phyloP scores from a whole-genome alignment of 2,888 invertebrate genomes.

The Eupithecia abbreviata region DNA sequence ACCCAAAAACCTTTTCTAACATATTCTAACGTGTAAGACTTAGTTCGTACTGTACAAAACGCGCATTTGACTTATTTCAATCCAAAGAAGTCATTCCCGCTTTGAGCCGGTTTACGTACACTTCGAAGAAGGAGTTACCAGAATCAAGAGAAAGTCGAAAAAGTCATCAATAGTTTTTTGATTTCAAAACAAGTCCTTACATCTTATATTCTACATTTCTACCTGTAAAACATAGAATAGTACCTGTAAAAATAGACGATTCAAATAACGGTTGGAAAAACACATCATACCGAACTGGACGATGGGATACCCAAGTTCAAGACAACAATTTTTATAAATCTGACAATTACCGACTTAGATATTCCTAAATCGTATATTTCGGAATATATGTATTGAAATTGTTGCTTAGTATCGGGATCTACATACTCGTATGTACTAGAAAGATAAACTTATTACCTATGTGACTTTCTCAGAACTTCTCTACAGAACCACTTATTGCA shows the following conservation, averaged over 20 bases:
- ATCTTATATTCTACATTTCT: not conserved
- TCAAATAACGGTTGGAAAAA: not conserved
- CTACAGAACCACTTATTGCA: constrained; percentile 67
- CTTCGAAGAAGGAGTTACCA: constrained; percentile 77
- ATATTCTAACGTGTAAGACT: constrained; percentile 72
- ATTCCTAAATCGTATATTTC: not conserved
- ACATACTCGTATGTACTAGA: not conserved
- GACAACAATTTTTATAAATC: not conserved
- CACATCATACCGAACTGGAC: not conserved
- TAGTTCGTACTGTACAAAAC: constrained; percentile 81
- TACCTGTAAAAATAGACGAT: not conserved
- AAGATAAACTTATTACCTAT: not conserved
- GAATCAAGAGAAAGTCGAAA: constrained; percentile 39
- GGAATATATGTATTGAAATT: not conserved
- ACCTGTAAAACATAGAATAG: not conserved
- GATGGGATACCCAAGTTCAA: not conserved
- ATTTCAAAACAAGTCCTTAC: not conserved
- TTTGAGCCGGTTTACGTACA: constrained; percentile 80
- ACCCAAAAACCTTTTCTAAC: constrained; percentile 66
- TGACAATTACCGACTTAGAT: not conserved
- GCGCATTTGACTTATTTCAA: constrained; percentile 75
- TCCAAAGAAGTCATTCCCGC: constrained; percentile 58
- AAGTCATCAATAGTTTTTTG: constrained; percentile 10
- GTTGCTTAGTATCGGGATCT: not conserved
- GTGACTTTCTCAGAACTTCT: constrained; percentile 19